Evolutionary conservation across 1,140 invertebrate species (phyloP).

Genomic region (Dendroctonus ponderosae): DNA sequence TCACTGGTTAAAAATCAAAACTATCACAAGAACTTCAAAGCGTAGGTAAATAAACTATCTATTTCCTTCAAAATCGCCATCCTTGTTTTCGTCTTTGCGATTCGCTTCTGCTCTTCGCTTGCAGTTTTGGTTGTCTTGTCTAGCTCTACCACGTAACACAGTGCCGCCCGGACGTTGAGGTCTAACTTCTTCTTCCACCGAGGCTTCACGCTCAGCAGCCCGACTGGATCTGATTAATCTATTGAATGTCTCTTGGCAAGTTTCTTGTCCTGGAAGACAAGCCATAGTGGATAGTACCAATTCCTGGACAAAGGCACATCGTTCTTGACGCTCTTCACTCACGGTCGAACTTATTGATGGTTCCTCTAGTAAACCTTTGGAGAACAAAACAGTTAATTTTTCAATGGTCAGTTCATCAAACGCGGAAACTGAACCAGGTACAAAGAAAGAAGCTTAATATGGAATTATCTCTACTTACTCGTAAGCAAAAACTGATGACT

Average conservation of each 20-base stretch:
- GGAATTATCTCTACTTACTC: conserved; percentile 26
- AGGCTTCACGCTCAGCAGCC: conserved; percentile 17
- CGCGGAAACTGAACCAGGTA: background rate
- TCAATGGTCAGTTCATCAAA: background rate
- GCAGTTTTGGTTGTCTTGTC: conserved; percentile 44
- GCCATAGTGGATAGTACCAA: conserved; percentile 41
- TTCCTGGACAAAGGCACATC: conserved; percentile 47
- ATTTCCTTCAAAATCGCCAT: conserved; percentile 23
- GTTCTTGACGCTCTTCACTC: conserved; percentile 41
- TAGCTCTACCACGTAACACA: conserved; percentile 42
- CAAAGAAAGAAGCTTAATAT: background rate
- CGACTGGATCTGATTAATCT: conserved; percentile 34
- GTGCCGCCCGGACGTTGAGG: conserved; percentile 27
- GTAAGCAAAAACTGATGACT: conserved; percentile 47
- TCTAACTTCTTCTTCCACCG: conserved; percentile 26
- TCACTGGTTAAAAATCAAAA: conserved; percentile 25
- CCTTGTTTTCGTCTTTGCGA: conserved; percentile 27
- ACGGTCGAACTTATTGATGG: conserved; percentile 40
- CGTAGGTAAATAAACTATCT: conserved; percentile 33
- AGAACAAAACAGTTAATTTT: background rate
- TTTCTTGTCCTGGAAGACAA: conserved; percentile 8
- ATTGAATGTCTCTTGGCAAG: conserved; percentile 22
- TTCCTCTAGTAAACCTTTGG: conserved; percentile 44
- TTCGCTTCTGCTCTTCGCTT: conserved; percentile 45
- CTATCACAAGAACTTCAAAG: conserved; percentile 28